Percentiles rank a stretch among this genome's conserved stretches.
phyloP scores from a whole-genome alignment of 2,113 vertebrate species.

The Chascanopsetta lugubris region DNA sequence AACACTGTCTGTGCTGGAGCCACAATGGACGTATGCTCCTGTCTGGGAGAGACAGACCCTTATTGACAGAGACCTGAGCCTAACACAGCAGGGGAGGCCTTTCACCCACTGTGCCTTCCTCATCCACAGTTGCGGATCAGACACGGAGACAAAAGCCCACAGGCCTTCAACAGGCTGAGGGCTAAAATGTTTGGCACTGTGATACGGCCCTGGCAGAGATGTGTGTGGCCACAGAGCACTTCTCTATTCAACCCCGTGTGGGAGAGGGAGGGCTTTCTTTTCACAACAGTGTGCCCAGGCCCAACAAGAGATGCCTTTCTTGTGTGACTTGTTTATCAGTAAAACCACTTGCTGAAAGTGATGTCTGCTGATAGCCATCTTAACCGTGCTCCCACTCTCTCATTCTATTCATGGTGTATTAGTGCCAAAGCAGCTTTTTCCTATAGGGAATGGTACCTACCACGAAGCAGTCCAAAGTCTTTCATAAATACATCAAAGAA shows the following conservation, averaged over 20 bases:
- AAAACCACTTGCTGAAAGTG: constrained; percentile 50
- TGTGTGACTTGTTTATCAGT: constrained; percentile 46
- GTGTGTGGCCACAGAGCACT: constrained; percentile 64
- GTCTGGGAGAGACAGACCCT: constrained; percentile 38
- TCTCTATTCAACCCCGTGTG: constrained; percentile 55
- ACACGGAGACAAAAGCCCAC: constrained; percentile 61
- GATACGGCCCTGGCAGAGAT: constrained; percentile 48
- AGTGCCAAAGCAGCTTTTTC: background rate
- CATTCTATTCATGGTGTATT: constrained; percentile 1
- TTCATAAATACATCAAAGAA: constrained; percentile 8
- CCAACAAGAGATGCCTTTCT: constrained; percentile 40
- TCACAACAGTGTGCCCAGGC: constrained; percentile 26
- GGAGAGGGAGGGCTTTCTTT: constrained; percentile 46
- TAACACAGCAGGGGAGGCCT: constrained; percentile 40
- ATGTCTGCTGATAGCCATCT: constrained; percentile 45
- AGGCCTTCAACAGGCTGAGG: constrained; percentile 50
- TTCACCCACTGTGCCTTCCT: constrained; percentile 43
- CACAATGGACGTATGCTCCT: constrained; percentile 33
- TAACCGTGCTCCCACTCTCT: constrained; percentile 18
- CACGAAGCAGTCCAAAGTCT: background rate
- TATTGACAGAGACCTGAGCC: constrained; percentile 53
- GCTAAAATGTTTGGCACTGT: constrained; percentile 69
- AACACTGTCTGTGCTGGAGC: constrained; percentile 28
- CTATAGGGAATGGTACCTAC: constrained; percentile 15
- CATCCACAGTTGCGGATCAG: constrained; percentile 49